These are phyloP conservation scores for Ptilodon capucinus DNA, from an alignment of 2,888 invertebrate species.

Conservation along the genomic window DNA sequence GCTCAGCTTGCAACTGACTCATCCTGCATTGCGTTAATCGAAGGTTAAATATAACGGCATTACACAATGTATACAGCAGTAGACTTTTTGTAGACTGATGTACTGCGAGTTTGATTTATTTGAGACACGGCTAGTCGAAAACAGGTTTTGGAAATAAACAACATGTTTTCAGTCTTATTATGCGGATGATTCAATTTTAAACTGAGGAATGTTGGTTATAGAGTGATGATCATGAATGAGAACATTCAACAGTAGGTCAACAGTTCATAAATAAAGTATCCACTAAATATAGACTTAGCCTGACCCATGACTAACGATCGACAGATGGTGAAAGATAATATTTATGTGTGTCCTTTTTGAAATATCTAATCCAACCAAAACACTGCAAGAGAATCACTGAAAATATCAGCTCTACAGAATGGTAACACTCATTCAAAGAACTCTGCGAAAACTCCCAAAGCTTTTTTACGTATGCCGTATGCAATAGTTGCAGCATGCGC, in stretches of 20 bases:
- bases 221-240: neutral
- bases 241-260: too few relatives aligned
- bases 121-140: slow-evolving; percentile 1
- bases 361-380: too few relatives aligned
- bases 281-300: too few relatives aligned
- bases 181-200: neutral
- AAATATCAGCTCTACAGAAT: neutral
- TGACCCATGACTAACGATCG: too few relatives aligned
- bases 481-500: neutral
- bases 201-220: neutral
- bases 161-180: neutral
- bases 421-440: neutral
- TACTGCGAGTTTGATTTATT: slow-evolving; percentile 3
- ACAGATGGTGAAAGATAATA: too few relatives aligned
- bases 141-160: neutral
- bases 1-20: slow-evolving; percentile 61
- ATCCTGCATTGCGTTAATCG: slow-evolving; percentile 71
- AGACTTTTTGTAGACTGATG: slow-evolving; percentile 16
- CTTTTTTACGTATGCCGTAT: neutral
- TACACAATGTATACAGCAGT: slow-evolving; percentile 40
- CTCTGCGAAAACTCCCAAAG: neutral
- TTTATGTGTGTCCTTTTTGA: too few relatives aligned
- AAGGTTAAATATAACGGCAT: slow-evolving; percentile 65
- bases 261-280: too few relatives aligned
- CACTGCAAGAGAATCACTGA: too few relatives aligned